Evolutionary conservation across 1,140 invertebrate species (phyloP).

Genomic region (Caenorhabditis elegans): DNA sequence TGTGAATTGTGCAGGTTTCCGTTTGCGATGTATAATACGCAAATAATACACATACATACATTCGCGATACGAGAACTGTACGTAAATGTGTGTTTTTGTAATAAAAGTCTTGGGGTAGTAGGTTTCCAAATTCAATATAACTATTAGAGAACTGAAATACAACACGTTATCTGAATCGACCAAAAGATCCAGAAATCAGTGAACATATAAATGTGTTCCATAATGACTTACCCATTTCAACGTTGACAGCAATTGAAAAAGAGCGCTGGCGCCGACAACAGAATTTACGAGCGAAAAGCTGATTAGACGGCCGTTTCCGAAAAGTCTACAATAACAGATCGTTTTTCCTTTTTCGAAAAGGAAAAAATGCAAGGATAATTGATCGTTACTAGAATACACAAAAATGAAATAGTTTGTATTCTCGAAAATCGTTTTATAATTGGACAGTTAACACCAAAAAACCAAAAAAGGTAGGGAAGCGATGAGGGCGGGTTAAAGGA

Average conservation of each 20-base stretch:
- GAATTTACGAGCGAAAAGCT: conserved; percentile 10
- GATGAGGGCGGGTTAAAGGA: background rate
- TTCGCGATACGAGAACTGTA: too few species aligned
- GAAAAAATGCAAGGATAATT: background rate
- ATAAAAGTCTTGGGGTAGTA: too few species aligned
- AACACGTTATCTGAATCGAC: too few species aligned
- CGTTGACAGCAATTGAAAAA: background rate
- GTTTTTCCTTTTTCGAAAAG: background rate
- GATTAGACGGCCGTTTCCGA: conserved; percentile 4
- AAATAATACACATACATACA: too few species aligned
- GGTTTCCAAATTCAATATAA: too few species aligned
- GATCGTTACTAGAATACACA: background rate
- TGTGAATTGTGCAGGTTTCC: too few species aligned
- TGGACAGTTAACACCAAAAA: background rate
- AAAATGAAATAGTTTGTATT: background rate
- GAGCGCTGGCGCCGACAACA: background rate
- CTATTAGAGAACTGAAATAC: too few species aligned
- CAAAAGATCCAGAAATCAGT: too few species aligned
- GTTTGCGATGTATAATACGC: too few species aligned
- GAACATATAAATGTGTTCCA: too few species aligned
- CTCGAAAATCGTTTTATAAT: conserved; percentile 5
- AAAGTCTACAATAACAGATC: background rate
- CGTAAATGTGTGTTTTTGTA: too few species aligned
- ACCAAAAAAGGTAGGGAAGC: background rate
- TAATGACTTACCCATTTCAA: conserved; percentile 1